These are phyloP conservation scores for Tetragonisca angustula DNA, from an alignment of 2,888 invertebrate genomes.

Conservation along the genomic window DNA sequence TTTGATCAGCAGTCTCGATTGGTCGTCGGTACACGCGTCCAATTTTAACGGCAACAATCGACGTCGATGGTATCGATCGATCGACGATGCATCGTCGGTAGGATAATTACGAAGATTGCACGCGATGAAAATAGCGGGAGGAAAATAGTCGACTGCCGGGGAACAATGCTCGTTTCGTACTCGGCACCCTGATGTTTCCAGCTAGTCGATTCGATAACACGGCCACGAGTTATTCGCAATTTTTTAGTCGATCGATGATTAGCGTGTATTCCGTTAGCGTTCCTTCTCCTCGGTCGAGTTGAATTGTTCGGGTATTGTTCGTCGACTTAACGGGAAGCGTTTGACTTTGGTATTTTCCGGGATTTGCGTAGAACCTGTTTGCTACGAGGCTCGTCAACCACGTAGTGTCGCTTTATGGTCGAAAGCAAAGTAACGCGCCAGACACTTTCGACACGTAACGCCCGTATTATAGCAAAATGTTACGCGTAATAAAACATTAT, in stretches of 20 bases:
- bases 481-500: too few species aligned
- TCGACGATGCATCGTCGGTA: slow-evolving; percentile 18
- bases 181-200: slow-evolving; percentile 12
- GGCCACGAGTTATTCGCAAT: slow-evolving; percentile 26
- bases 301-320: not conserved
- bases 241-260: slow-evolving; percentile 11
- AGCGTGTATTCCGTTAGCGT: not conserved
- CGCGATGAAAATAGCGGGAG: slow-evolving; percentile 26
- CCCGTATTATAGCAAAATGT: too few species aligned
- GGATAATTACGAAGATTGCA: slow-evolving; percentile 59
- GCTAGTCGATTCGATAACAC: slow-evolving; percentile 3
- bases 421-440: too few species aligned
- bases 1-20: slow-evolving; percentile 41
- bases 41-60: slow-evolving; percentile 41
- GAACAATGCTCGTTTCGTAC: slow-evolving; percentile 18
- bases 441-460: too few species aligned
- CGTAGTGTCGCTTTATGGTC: too few species aligned
- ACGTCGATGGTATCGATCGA: slow-evolving; percentile 45
- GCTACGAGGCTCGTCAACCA: too few species aligned
- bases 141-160: slow-evolving; percentile 13
- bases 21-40: not conserved
- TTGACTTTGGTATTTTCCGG: too few species aligned
- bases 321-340: not conserved
- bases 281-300: not conserved
- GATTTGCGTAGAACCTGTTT: too few species aligned